Base-by-base conservation (phyloP, 2,888 invertebrate species). In the Imbricaverruca yamaguchii region DNA sequence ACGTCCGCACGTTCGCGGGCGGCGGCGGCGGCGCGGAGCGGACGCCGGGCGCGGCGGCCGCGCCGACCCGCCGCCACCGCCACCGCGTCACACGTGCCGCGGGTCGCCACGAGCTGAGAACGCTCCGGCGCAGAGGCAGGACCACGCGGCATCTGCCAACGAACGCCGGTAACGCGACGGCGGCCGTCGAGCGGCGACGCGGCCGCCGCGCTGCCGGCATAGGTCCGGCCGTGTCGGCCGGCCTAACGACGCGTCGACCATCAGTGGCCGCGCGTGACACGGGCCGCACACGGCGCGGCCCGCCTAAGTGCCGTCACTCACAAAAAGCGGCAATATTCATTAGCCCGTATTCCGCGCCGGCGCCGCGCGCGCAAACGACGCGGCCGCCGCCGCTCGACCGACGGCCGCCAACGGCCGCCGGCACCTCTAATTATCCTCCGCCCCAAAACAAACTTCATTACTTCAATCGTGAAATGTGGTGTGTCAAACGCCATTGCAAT, bases 271-370 rank as follows among this genome's bases (percentile, higher is more conserved):
- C 67, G 67, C 67, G 67, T 67, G 67, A 67, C 67, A 67, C 67
- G 0, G n/a, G n/a, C 65, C 12, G n/a, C 65, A 65, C 23, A 67
- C 25, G 67, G 25, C n/a, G 25, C 11, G 39, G 39, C 39, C 39
- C 67, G 25, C 13, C 67, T 25, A 67, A 67, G 67, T 67, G 67
- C 25, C 67, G 25, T 23, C 67, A 67, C 67, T 67, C 67, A 67
- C 67, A 67, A 67, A 67, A 67, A 67, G 67, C 67, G 67, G 67
- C 67, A 67, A 67, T 67, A 67, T 67, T 67, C 67, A 67, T 67
- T 67, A 67, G 67, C 67, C 25, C 67, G 4, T 8, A 67, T 67
- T 67, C 67, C 25, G 4, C 11, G 25, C 67, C 25, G 67, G 25
- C 9, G 67, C 25, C 67, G 67, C 67, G 25, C 10, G 18, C 12